Base-by-base conservation (phyloP, 2,113 vertebrate species). In the Centropus bengalensis region DNA sequence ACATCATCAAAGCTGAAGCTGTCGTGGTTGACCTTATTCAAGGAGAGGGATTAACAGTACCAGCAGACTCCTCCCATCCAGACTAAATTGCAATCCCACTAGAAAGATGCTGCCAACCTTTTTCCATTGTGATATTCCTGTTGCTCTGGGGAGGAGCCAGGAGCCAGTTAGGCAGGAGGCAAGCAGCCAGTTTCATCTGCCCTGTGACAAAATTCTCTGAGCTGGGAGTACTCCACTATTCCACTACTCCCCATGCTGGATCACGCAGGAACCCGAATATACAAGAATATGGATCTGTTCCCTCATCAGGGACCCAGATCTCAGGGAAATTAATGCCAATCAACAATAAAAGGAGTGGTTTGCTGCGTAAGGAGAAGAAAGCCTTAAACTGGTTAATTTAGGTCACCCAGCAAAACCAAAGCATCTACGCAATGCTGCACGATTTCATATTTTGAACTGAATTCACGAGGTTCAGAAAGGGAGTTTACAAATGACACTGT, bases 361-460 rank as follows among this genome's bases (percentile, higher is more conserved):
- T 83, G 30, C 11, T 11, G 27, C 27, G 36, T 36, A 36, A 9
- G 7, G 14, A 3, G 10, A 3, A 26, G 12, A 28, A 70, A 82
- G 51, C 19, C 10, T 0, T 4, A 66, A 60, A 22, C 30, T 83
- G 33, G 60, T 68, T 86, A 75, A 92, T 95, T 89, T 78, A 89
- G 73, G 94, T 89, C 81, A 78, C 38, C 6, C 77, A 75, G 33
- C 40, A 89, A 91, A 95, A 83, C 80, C 63, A 68, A 93, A 69
- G 78, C 77, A 79, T 86, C 51, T 81, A 27, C 11, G 11, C 63
- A 88, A 91, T 24, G 64, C 77, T 63, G 33, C 47, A 74, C 84
- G 54, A 42, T 70, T 49, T 96, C 77, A 21, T 42, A 71, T 84
- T 75, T 89, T 87, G 77, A 84, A 89, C 9, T 63, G 38, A 82